Conservation (phyloP, 1,140 invertebrate species). For the Scylla paramamosain region DNA sequence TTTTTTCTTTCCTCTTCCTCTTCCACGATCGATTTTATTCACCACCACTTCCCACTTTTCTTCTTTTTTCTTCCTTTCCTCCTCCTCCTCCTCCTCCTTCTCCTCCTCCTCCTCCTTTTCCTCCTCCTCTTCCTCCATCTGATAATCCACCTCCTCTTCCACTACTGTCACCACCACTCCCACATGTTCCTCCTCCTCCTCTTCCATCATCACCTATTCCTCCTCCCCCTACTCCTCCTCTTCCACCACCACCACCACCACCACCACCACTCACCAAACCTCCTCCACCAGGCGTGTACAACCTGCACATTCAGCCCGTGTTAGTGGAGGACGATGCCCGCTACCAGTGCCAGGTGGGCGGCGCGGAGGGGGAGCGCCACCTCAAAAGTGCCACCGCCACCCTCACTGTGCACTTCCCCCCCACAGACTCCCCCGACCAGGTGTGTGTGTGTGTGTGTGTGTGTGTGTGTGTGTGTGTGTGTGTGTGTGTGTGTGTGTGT, state of each 20-base stretch:
- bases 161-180: too few relatives aligned
- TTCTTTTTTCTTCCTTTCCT: not conserved
- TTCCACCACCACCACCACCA: not conserved
- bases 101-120: not conserved
- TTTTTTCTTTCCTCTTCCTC: too few relatives aligned
- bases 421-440: constrained; percentile 56
- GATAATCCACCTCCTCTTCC: not conserved
- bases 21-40: too few relatives aligned
- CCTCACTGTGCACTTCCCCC: constrained; percentile 77
- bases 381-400: constrained; percentile 68
- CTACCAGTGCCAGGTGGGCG: constrained; percentile 82
- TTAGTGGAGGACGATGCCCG: constrained; percentile 81
- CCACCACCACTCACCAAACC: too few relatives aligned
- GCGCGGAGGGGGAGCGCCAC: constrained; percentile 74
- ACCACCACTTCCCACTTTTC: too few relatives aligned
- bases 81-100: not conserved
- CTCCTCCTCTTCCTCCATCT: not conserved
- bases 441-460: not conserved
- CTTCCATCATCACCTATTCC: not conserved
- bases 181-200: too few relatives aligned
- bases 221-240: not conserved
- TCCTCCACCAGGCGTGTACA: constrained; percentile 80
- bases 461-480: not conserved
- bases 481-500: not conserved
- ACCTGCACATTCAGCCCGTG: constrained; percentile 81